Evolutionary conservation across 1,140 invertebrate genomes (phyloP), one percentile per base, ranked within the genome.

Genomic region (Heliconius melpomene): DNA sequence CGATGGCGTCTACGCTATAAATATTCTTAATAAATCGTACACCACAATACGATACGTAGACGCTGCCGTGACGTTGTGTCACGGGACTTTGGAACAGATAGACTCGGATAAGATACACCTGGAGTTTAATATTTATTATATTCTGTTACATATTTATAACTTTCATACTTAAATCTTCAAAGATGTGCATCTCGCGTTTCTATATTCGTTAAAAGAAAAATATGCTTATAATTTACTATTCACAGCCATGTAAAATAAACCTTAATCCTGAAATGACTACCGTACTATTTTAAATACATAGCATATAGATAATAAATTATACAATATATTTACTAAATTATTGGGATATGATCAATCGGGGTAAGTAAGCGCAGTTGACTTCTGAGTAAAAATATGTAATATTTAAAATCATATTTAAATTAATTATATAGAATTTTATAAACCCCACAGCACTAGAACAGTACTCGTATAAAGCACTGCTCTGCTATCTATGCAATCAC

Each of bases 21-120:
- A 76, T 76, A 76, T 46, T 26, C 26, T 26, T n/a, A 78, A 54
- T 72, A 36, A 50, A 78, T 78, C 29, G 38, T 77, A 71, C 1
- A 29, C n/a, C 70, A 72, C 77, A 72, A 73, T 18, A n/a, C 77
- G 23, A 72, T 46, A 66, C 71, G 71, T 72, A 54, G 20, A 52
- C 72, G 75, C 32, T 50, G 75, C 32, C 57, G 81, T 80, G 83
- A 84, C 83, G 81, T 73, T 40, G 50, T 72, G 78, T 78, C 80
- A 74, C 38, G 38, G 81, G 76, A 79, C 74, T 74, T 29, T 74
- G 79, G 89, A 79, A 88, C 89, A 91, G 85, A 88, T 79, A 90
- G 90, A 92, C 2, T 66, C 89, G 83, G 66, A 70, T 79, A 76
- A 73, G 81, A 91, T 89, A 92, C 88, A 92, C 88, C 89, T 90